Percentiles rank a stretch among this genome's conserved stretches.
These are phyloP conservation scores for Irena cyanogastra DNA, from an alignment of 2,113 vertebrate species.

Conservation along the genomic window DNA sequence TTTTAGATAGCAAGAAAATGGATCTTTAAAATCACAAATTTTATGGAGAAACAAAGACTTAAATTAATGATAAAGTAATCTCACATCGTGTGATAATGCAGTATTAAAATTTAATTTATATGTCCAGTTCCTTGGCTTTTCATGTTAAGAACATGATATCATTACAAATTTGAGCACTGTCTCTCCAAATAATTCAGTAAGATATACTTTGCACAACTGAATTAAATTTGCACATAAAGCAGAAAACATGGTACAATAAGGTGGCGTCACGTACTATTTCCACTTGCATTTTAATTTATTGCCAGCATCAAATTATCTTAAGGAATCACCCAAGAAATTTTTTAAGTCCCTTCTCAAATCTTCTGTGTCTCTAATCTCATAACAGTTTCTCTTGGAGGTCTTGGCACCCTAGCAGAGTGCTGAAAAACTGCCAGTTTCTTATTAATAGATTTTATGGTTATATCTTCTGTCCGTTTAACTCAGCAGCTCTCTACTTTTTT, in stretches of 20 bases:
- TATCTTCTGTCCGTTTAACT: not conserved
- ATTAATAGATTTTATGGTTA: not conserved
- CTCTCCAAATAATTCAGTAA: not conserved
- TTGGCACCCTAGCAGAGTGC: not conserved
- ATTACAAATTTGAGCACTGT: not conserved
- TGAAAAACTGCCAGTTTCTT: not conserved
- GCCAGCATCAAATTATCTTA: not conserved
- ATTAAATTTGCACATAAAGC: constrained; percentile 6
- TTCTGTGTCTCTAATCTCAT: not conserved
- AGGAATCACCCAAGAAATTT: not conserved
- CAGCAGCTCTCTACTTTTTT: not conserved
- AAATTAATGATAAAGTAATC: not conserved
- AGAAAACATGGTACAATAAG: not conserved
- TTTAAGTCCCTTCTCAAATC: not conserved
- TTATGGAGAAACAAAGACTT: not conserved
- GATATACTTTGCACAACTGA: not conserved
- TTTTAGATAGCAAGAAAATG: not conserved
- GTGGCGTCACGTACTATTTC: not conserved
- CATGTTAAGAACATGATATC: not conserved
- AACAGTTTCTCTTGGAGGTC: not conserved
- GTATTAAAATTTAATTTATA: not conserved
- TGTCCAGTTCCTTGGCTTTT: not conserved
- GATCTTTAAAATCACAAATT: not conserved
- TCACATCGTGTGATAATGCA: not conserved
- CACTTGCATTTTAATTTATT: constrained; percentile 1